Conservation (phyloP, 2,888 invertebrate genomes). For the Keiferia lycopersicella region DNA sequence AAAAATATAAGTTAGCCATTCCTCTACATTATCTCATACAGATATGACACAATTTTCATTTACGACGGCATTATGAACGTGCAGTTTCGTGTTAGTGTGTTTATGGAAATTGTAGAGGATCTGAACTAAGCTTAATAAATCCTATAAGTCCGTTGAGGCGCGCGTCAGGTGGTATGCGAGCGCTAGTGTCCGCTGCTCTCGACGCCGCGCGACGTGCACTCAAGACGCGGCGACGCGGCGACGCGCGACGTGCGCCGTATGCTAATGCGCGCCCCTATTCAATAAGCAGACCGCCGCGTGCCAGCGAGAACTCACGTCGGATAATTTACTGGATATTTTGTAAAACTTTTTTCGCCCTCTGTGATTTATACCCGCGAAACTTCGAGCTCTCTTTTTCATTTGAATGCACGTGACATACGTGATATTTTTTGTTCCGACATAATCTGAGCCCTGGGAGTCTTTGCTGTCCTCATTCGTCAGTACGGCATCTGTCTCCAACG, state of each 20-base stretch:
- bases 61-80: no score
- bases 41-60: no score
- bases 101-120: background rate
- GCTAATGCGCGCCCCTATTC: conserved; percentile 78
- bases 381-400: conserved; percentile 80
- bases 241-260: conserved; percentile 75
- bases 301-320: conserved; percentile 80
- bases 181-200: conserved; percentile 28
- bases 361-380: conserved; percentile 81
- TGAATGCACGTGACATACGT: conserved; percentile 81
- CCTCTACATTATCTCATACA: no score
- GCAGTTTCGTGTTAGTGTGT: no score
- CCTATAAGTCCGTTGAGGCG: background rate
- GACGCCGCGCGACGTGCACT: conserved; percentile 31
- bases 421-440: conserved; percentile 78
- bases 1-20: no score
- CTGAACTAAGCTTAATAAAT: background rate
- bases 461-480: conserved; percentile 70
- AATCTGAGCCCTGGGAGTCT: conserved; percentile 67
- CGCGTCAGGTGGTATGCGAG: background rate
- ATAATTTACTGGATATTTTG: conserved; percentile 82
- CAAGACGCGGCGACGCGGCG: conserved; percentile 55
- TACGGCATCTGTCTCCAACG: conserved; percentile 71
- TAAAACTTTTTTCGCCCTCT: conserved; percentile 80
- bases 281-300: conserved; percentile 80